These are phyloP conservation scores for Galeopsomyia nigrocyanea DNA, from an alignment of 2,888 invertebrate species.

Conservation along the genomic window DNA sequence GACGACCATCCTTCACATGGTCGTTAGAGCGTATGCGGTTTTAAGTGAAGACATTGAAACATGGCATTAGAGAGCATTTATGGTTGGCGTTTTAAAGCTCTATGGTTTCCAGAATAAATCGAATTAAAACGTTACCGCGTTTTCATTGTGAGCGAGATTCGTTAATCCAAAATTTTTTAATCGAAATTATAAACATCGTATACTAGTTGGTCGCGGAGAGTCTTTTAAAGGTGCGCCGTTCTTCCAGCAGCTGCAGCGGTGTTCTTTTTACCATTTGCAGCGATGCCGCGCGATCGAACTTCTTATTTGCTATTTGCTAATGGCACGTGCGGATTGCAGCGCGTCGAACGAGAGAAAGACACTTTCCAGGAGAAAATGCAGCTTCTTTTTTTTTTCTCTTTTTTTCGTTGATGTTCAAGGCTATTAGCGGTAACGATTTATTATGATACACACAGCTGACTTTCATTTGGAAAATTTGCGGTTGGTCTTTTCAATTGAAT, in stretches of 20 bases:
- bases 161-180: too few species aligned
- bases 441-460: neutral
- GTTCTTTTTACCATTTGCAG: constrained; percentile 39
- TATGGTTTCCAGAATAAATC: too few species aligned
- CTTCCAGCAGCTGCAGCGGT: too few species aligned
- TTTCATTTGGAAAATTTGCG: constrained; percentile 31
- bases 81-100: too few species aligned
- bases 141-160: too few species aligned
- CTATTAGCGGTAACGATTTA: constrained; percentile 21
- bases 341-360: neutral
- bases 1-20: too few species aligned
- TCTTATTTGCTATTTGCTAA: constrained; percentile 41
- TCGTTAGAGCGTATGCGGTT: too few species aligned
- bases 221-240: constrained; percentile 34
- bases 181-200: neutral
- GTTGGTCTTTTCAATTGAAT: too few species aligned
- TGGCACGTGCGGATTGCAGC: constrained; percentile 10
- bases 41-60: too few species aligned
- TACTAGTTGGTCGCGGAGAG: constrained; percentile 15
- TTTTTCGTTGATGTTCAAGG: constrained; percentile 2
- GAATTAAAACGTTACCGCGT: too few species aligned
- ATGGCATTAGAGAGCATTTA: too few species aligned
- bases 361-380: constrained; percentile 44
- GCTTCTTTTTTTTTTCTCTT: constrained; percentile 9
- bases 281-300: neutral